Conservation (phyloP, 2,888 invertebrate genomes). For the Drosophila cognata region DNA sequence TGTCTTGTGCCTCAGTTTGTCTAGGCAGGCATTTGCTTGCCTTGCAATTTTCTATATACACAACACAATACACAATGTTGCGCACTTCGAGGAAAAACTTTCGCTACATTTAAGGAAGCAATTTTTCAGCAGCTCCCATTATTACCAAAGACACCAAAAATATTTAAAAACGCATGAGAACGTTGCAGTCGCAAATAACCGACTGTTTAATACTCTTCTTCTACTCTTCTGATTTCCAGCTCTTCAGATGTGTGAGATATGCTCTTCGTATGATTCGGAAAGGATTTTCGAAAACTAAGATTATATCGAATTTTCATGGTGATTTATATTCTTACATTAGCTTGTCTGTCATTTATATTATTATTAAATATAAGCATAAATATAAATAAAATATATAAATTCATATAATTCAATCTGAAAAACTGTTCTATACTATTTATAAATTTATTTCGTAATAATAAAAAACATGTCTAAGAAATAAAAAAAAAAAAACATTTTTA, state of each 20-base stretch:
- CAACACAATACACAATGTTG: slow-evolving; percentile 33
- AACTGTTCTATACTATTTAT: not conserved
- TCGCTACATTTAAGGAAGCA: slow-evolving; percentile 51
- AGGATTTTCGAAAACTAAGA: not conserved
- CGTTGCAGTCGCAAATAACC: not conserved
- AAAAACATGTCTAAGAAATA: not conserved
- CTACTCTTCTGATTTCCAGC: not conserved
- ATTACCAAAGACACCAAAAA: not conserved
- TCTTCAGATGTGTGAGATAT: not conserved
- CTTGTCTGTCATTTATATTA: not conserved
- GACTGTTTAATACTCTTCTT: not conserved
- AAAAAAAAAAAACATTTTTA: not conserved
- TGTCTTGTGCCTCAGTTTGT: slow-evolving; percentile 37
- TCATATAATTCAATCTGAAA: not conserved
- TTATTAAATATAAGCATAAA: not conserved
- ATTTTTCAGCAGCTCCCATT: slow-evolving; percentile 51
- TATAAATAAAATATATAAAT: not conserved
- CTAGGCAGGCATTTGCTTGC: not conserved
- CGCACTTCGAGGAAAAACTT: slow-evolving; percentile 69
- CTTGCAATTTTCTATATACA: not conserved
- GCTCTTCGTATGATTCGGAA: not conserved
- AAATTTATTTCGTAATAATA: not conserved
- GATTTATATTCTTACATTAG: not conserved
- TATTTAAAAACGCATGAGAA: not conserved
- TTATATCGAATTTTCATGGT: not conserved